These are phyloP conservation scores for Cottoperca gobio DNA, from an alignment of 2,797 vertebrate species.

Conservation along the genomic window DNA sequence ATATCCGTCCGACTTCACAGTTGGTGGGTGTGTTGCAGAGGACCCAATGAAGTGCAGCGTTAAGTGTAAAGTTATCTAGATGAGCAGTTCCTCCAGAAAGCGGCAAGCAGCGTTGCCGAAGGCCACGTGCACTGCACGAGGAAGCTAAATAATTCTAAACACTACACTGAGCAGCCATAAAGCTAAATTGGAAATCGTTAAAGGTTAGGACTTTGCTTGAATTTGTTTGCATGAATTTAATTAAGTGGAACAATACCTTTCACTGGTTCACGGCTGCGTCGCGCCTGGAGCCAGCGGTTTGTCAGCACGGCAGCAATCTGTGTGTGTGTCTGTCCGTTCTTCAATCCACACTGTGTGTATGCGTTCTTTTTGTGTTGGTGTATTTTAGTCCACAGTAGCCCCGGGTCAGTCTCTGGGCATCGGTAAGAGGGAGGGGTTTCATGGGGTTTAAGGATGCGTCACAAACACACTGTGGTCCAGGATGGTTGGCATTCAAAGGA, in stretches of 20 bases:
- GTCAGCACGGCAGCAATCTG: slow-evolving; percentile 54
- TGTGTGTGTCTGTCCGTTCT: slow-evolving; percentile 51
- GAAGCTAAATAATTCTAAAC: slow-evolving; percentile 28
- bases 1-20: no score
- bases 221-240: slow-evolving; percentile 55
- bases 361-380: slow-evolving; percentile 30
- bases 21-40: no score
- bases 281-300: slow-evolving; percentile 52
- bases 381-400: slow-evolving; percentile 77
- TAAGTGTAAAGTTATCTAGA: no score
- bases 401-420: slow-evolving; percentile 75
- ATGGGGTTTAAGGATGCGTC: slow-evolving; percentile 38
- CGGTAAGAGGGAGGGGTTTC: slow-evolving; percentile 48
- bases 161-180: slow-evolving; percentile 38
- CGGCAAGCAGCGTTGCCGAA: no score
- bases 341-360: slow-evolving; percentile 43
- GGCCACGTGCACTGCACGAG: no score
- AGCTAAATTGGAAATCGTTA: slow-evolving; percentile 45
- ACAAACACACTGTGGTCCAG: slow-evolving; percentile 58
- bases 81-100: no score
- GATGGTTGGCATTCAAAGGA: slow-evolving; percentile 62
- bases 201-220: slow-evolving; percentile 38
- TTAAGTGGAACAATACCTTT: slow-evolving; percentile 72
- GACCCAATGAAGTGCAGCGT: no score
- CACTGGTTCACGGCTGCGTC: slow-evolving; percentile 51